Evolutionary conservation across 2,113 vertebrate species (phyloP).

Genomic region (Dipodomys spectabilis): DNA sequence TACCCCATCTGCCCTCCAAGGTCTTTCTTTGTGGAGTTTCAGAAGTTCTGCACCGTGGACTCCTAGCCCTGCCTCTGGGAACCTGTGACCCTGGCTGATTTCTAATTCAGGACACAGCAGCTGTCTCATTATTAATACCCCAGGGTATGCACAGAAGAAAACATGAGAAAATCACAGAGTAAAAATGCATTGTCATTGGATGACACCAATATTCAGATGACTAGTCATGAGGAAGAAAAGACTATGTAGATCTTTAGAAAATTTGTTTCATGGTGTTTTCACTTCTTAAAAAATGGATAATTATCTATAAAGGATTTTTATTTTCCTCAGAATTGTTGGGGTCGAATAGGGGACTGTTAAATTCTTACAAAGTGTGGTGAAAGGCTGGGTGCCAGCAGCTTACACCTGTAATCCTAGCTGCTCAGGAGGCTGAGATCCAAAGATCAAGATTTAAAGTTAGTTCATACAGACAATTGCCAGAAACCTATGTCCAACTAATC

Average conservation of each 20-base stretch:
- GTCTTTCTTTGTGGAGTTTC: slow-evolving; percentile 77
- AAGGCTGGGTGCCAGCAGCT: no score
- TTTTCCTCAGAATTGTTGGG: neutral
- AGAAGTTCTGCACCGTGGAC: slow-evolving; percentile 71
- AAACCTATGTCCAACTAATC: no score
- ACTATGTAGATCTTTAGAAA: slow-evolving; percentile 58
- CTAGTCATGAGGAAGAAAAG: slow-evolving; percentile 70
- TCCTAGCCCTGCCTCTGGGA: slow-evolving; percentile 54
- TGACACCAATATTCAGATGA: slow-evolving; percentile 60
- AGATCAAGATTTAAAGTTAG: no score
- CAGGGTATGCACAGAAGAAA: slow-evolving; percentile 66
- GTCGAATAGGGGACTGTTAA: neutral
- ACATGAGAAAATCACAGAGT: slow-evolving; percentile 3
- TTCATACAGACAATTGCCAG: no score
- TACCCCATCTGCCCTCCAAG: neutral
- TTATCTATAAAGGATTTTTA: slow-evolving; percentile 32
- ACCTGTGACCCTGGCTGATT: slow-evolving; percentile 86
- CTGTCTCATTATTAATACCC: slow-evolving; percentile 86
- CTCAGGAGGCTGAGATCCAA: no score
- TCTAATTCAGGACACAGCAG: slow-evolving; percentile 79
- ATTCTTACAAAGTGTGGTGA: neutral
- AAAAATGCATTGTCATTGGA: slow-evolving; percentile 59
- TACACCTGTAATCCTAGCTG: no score
- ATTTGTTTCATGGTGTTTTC: slow-evolving; percentile 58
- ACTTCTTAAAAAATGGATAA: neutral